Conservation (phyloP, 2,113 vertebrate species). For the Myodes glareolus region DNA sequence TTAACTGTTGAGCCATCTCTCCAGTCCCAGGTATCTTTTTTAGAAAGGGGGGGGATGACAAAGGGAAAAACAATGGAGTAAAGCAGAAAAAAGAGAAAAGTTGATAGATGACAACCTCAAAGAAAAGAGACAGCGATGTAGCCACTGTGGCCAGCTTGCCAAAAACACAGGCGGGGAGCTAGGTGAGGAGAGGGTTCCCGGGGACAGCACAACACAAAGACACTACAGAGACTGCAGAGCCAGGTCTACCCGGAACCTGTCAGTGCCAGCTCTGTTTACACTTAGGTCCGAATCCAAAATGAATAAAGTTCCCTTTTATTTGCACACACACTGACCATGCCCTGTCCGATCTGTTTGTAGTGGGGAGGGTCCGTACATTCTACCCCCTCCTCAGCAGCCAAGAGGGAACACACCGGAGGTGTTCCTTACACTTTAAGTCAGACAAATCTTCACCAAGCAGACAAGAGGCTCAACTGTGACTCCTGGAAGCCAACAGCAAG, state of each 20-base stretch:
- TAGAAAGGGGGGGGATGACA: not conserved
- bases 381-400: not conserved
- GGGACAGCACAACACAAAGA: not conserved
- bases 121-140: not conserved
- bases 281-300: not conserved
- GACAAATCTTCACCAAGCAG: not conserved
- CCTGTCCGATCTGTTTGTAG: not conserved
- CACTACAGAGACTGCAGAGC: not conserved
- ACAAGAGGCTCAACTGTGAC: not conserved
- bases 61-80: not conserved
- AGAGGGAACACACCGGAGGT: not conserved
- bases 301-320: conserved; percentile 4
- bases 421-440: not conserved
- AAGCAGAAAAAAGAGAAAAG: not conserved
- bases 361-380: fast-evolving
- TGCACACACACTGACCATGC: not conserved
- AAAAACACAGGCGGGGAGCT: not conserved
- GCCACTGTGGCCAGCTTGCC: not conserved
- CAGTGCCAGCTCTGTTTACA: not conserved
- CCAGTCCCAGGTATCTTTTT: not conserved
- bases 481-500: not conserved
- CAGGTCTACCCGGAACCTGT: not conserved
- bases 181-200: not conserved
- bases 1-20: not conserved
- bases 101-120: not conserved